Base-by-base conservation (phyloP, 2,888 invertebrate genomes). In the Catocala sponsa region DNA sequence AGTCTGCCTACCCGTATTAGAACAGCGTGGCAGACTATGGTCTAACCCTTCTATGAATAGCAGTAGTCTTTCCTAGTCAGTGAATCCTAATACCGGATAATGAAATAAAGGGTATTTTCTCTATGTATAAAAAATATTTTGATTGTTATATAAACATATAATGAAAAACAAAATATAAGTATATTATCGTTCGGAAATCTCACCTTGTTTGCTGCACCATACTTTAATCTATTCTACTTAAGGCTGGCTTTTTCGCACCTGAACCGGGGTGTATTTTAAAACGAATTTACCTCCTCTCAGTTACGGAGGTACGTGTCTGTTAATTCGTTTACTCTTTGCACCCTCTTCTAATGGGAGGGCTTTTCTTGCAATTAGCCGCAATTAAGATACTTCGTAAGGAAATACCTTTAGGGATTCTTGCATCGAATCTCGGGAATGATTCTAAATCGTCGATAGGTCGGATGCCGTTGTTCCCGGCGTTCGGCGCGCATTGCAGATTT, bases 281-380 rank as follows among this genome's bases (percentile, higher is more conserved):
- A 88, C 81, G 86, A 91, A 91, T 92, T 92, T 90, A 87, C 88
- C 89, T 83, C 85, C 83, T 85, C 87, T 86, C 83, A 82, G 86
- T 84, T 84, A 83, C 81, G 77, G 81, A 83, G 82, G 82, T 84
- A 86, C 90, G 89, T 86, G 87, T 88, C 91, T 88, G 90, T 90
- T 92, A 92, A 92, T 92, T 91, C 91, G 91, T 91, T 93, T 92
- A 91, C 90, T 91, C 91, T 91, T 89, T 85, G 87, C 87, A 77
- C 81, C 80, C 81, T 82, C 82, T 79, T 80, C 87, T 92, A 91
- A 92, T 91, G 87, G 91, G 87, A 83, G 81, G 84, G 90, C 89
- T 91, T 91, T 91, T 88, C 92, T 91, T 85, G 84, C 91, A 91
- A 92, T 93, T 93, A 92, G 88, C 89, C 86, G 79, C 90, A 92